Conservation (phyloP, 2,797 vertebrate genomes). For the Rhabdomys pumilio region DNA sequence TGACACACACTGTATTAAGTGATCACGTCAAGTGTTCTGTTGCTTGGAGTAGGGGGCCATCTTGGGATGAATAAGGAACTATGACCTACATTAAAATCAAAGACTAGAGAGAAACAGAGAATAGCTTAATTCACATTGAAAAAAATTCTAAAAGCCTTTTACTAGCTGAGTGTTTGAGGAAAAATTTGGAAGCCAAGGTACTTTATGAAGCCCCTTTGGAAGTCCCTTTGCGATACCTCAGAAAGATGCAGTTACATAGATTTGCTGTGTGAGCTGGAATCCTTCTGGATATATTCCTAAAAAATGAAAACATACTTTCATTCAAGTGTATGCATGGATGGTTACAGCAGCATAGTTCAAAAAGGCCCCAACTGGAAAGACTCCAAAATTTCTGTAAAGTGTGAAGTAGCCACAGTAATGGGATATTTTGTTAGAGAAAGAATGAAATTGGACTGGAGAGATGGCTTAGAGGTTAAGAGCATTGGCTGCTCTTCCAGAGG, state of each 20-base stretch:
- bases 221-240: slow-evolving; percentile 13
- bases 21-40: not conserved
- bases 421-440: not conserved
- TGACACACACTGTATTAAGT: not conserved
- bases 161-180: slow-evolving; percentile 29
- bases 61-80: not conserved
- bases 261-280: not conserved
- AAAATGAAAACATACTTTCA: not conserved
- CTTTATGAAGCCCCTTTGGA: not conserved
- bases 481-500: too few species aligned
- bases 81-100: slow-evolving; percentile 1
- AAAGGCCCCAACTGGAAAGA: not conserved
- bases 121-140: not conserved
- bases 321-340: not conserved
- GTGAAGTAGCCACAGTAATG: not conserved
- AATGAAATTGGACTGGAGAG: not conserved
- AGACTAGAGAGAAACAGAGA: slow-evolving; percentile 15
- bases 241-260: not conserved
- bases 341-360: slow-evolving; percentile 19
- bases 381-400: not conserved
- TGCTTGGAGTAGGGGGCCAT: not conserved
- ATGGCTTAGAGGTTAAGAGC: too few species aligned
- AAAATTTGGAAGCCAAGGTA: not conserved
- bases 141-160: not conserved
- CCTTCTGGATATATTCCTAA: not conserved